A percentile compares a stretch with the other conserved stretches of the same genome.
phyloP scores from a whole-genome alignment of 2,888 invertebrate species.

The Cephus nigrinus region DNA sequence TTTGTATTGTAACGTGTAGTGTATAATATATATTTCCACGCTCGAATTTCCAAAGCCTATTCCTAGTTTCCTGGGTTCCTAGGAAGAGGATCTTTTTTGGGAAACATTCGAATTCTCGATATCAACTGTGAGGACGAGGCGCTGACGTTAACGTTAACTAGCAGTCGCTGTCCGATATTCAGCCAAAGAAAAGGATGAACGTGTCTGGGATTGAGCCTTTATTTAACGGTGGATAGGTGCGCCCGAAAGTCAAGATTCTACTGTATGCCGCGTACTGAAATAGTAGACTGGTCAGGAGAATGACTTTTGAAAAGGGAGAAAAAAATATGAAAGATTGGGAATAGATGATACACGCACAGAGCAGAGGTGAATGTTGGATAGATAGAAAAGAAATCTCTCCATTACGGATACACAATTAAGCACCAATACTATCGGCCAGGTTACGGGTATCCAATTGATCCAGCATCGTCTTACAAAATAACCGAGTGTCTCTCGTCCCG shows the following conservation, averaged over 20 bases:
- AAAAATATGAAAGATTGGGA: conserved; percentile 1
- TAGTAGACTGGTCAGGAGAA: background rate
- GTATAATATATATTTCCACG: background rate
- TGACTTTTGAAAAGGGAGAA: background rate
- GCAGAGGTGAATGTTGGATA: background rate
- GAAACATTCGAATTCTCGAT: background rate
- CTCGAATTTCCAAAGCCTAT: background rate
- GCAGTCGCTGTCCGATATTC: background rate
- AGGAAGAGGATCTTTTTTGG: background rate
- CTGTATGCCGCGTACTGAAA: background rate
- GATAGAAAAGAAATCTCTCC: background rate
- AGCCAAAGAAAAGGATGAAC: conserved; percentile 42
- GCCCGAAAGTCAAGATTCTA: conserved; percentile 1
- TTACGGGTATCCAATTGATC: conserved; percentile 10
- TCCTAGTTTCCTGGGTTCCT: background rate
- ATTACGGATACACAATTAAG: conserved; percentile 3
- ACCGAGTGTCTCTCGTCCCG: conserved; percentile 24
- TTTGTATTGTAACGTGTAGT: background rate
- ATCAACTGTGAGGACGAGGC: no score
- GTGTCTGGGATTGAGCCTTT: conserved; percentile 40
- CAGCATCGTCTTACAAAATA: conserved; percentile 18
- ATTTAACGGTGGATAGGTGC: conserved; percentile 20
- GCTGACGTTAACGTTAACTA: background rate
- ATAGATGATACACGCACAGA: background rate
- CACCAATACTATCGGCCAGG: background rate